A percentile compares a stretch with the other conserved stretches of the same genome.
Evolutionary conservation across 2,888 invertebrate species (phyloP).

Genomic region (Camptogramma bilineatum): DNA sequence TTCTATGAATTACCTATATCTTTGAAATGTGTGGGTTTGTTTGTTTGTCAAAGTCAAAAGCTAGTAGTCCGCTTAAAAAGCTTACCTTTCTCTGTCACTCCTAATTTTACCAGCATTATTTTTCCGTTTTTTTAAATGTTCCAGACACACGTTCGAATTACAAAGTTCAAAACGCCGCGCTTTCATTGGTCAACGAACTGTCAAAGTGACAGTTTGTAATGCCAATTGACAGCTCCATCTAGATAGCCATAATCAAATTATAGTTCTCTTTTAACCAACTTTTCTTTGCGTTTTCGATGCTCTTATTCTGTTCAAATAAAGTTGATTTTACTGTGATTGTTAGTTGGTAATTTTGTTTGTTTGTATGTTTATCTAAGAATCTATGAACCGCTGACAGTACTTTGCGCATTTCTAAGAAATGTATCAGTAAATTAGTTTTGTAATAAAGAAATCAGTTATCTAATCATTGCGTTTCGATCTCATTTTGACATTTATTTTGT

Average conservation of each 20-base stretch:
- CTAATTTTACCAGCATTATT: too few relatives aligned
- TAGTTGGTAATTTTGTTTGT: constrained; percentile 40
- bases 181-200: constrained; percentile 58
- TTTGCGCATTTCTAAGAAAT: constrained; percentile 61
- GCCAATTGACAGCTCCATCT: constrained; percentile 78
- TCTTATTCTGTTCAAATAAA: constrained; percentile 8
- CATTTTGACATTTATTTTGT: constrained; percentile 26
- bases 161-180: constrained; percentile 41
- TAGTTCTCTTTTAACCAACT: constrained; percentile 41
- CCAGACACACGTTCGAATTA: constrained; percentile 34
- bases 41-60: too few relatives aligned
- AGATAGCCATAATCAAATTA: constrained; percentile 81
- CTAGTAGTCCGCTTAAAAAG: too few relatives aligned
- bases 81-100: too few relatives aligned
- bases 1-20: too few relatives aligned
- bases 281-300: constrained; percentile 22
- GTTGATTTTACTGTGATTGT: constrained; percentile 12
- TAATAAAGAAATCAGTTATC: constrained; percentile 46
- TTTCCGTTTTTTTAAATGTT: neutral
- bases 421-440: constrained; percentile 65
- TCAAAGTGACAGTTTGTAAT: constrained; percentile 71
- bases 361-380: constrained; percentile 50
- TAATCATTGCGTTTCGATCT: constrained; percentile 39
- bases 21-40: too few relatives aligned
- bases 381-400: constrained; percentile 63